A percentile compares a stretch with the other conserved stretches of the same genome.
phyloP scores from a whole-genome alignment of 2,797 vertebrate species.

The Rhinophrynus dorsalis region DNA sequence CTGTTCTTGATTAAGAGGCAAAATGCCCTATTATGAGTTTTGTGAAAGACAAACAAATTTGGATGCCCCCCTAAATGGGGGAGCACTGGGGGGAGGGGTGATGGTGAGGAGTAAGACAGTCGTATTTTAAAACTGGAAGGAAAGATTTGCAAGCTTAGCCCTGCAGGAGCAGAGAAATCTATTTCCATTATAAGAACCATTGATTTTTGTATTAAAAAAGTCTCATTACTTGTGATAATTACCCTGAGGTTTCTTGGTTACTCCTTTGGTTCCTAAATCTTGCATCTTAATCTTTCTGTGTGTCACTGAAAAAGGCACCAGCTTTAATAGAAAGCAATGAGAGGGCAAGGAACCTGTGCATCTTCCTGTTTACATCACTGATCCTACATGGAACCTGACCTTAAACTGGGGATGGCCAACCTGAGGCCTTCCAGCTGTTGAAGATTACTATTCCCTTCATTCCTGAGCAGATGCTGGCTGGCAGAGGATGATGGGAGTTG shows the following conservation, averaged over 20 bases:
- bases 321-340: slow-evolving; percentile 3
- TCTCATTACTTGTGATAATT: slow-evolving; percentile 79
- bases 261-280: slow-evolving; percentile 74
- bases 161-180: slow-evolving; percentile 70
- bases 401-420: no score
- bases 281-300: slow-evolving; percentile 42
- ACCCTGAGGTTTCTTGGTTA: slow-evolving; percentile 70
- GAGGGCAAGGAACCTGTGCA: slow-evolving; percentile 2
- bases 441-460: no score
- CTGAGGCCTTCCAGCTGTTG: no score
- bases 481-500: no score
- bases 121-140: slow-evolving; percentile 49
- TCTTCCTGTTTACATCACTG: not conserved
- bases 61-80: slow-evolving; percentile 8
- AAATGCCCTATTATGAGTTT: no score
- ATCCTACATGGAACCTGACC: not conserved
- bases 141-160: slow-evolving; percentile 67
- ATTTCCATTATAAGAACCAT: slow-evolving; percentile 79
- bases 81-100: slow-evolving; percentile 18
- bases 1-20: no score
- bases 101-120: slow-evolving; percentile 14
- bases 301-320: slow-evolving; percentile 4
- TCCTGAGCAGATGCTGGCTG: no score
- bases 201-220: slow-evolving; percentile 78
- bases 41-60: not conserved